phyloP scores from a whole-genome alignment of 2,113 vertebrate species.

The Candoia aspera region DNA sequence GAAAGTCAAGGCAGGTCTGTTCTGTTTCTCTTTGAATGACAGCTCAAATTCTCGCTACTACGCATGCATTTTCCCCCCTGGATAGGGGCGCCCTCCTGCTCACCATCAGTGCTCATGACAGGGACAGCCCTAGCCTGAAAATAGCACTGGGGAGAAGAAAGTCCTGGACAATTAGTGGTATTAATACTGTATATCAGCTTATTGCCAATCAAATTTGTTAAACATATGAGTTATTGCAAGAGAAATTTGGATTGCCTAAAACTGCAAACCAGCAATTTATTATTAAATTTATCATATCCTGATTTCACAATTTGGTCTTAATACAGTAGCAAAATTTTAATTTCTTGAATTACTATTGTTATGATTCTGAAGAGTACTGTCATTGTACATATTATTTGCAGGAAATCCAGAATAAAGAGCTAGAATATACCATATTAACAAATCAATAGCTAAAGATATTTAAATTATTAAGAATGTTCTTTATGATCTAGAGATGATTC shows the following conservation, averaged over 20 bases:
- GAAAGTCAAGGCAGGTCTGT: too few species aligned
- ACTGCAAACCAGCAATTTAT: not conserved
- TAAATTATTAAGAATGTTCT: not conserved
- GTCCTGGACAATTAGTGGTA: not conserved
- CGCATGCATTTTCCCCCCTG: too few species aligned
- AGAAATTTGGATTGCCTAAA: not conserved
- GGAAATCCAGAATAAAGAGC: not conserved
- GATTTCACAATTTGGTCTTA: not conserved
- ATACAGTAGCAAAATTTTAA: not conserved
- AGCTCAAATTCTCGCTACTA: too few species aligned
- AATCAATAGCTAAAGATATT: not conserved
- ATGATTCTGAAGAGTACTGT: not conserved
- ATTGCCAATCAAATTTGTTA: not conserved
- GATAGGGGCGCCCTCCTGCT: too few species aligned
- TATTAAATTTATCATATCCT: not conserved
- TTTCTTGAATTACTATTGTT: not conserved
- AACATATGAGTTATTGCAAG: not conserved
- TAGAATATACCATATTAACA: not conserved
- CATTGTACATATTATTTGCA: not conserved
- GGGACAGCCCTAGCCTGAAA: not conserved
- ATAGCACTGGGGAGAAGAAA: not conserved
- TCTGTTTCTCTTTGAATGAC: too few species aligned
- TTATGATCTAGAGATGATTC: not conserved
- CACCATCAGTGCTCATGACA: too few species aligned
- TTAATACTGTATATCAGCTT: not conserved